A percentile compares a stretch with the other conserved stretches of the same genome.
Conservation (phyloP, 35 echinoderm and acorn worm genomes). For the Apostichopus japonicus region DNA sequence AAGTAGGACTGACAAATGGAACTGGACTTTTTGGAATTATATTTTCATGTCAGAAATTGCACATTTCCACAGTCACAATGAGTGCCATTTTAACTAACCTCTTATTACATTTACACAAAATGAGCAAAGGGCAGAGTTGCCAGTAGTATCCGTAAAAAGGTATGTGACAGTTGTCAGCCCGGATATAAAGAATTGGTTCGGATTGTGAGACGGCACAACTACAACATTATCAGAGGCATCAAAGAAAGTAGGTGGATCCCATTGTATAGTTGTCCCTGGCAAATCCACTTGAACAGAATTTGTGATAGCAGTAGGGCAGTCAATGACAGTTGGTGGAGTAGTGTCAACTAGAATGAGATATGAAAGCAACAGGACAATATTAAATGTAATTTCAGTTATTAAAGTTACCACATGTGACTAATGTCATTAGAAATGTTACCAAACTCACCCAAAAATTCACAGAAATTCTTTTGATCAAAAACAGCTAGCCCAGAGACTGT, state of each 20-base stretch:
- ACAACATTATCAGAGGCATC: background rate
- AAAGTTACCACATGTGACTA: no score
- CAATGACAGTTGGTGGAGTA: background rate
- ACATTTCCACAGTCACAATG: background rate
- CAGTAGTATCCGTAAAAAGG: background rate
- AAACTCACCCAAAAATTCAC: no score
- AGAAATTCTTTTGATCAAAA: no score
- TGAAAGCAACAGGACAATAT: no score
- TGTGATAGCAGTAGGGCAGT: background rate
- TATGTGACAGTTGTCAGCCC: conserved; percentile 2
- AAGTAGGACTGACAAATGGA: no score
- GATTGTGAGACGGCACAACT: background rate
- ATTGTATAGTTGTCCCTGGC: background rate
- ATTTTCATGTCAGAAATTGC: no score
- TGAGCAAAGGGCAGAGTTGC: conserved; percentile 2
- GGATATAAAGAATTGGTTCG: background rate
- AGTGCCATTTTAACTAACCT: background rate
- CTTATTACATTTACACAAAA: conserved; percentile 1
- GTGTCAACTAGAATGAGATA: background rate
- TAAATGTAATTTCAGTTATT: no score
- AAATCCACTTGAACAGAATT: background rate
- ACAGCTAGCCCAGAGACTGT: no score
- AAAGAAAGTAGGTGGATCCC: background rate
- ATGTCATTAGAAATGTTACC: no score
- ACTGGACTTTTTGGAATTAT: no score